Evolutionary conservation across 92 coral and sea anemone genomes (phyloP), one percentile per base, ranked within the genome.

Genomic region (Paragorgia papillata): DNA sequence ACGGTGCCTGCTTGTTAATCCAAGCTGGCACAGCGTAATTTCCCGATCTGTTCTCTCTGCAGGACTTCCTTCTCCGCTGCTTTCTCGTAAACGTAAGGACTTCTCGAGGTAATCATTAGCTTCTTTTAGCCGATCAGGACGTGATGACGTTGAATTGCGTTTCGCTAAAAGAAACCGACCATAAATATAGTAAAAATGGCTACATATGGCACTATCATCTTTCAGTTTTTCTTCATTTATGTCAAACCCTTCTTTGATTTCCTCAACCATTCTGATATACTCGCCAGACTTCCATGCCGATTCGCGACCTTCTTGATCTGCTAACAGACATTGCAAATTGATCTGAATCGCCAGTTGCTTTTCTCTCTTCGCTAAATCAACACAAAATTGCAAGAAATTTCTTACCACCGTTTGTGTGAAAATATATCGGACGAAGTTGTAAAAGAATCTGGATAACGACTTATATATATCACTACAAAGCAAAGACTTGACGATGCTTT

Each of bases 381-480:
- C n/a, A 27, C 74, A 67, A 9, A 17, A 20, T 25, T 67, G 57
- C 27, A 27, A 22, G 57, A 67, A 67, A 41, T 67, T 44, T 27
- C 33, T 67, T 22, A 67, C 19, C 40, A 67, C 35, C 4, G 3
- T 44, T 8, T 19, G 33, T 5, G 74, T 31, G 17, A 67, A 22
- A 67, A 67, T 44, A 44, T 67, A 18, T 34, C 57, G 6, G 35
- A 15, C 8, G 10, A 67, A 67, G 34, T 67, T 9, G 74, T 39
- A 41, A 44, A 67, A 67, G 74, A 67, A 67, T 25, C 74, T 43
- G 30, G 74, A 67, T 17, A 57, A 67, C 20, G 74, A 67, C 41
- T 25, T 41, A 20, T 41, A 67, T 41, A 67, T 67, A 20, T 67
- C 57, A 44, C 74, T 67, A 27, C 57, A 22, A 41, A 49, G 57